These are phyloP conservation scores for Sebastes baramenuke DNA, from an alignment of 2,797 vertebrate species.

Conservation along the genomic window DNA sequence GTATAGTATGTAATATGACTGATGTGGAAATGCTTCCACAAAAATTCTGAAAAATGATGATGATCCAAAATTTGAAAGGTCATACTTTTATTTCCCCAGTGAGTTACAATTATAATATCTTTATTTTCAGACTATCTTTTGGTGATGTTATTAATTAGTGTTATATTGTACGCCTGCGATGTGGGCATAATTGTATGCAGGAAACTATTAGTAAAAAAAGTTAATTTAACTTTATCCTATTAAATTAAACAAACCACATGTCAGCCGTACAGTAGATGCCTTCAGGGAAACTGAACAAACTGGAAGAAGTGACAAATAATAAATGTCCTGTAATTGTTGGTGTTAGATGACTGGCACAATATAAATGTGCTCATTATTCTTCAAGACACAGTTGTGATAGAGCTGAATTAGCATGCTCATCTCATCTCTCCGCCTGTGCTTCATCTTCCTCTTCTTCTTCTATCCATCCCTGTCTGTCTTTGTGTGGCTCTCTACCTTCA, in stretches of 20 bases:
- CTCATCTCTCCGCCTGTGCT: slow-evolving; percentile 34
- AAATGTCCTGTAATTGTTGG: slow-evolving; percentile 50
- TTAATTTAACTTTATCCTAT: not conserved
- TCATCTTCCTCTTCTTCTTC: slow-evolving; percentile 46
- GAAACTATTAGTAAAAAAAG: not conserved
- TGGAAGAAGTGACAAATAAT: slow-evolving; percentile 35
- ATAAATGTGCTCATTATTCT: slow-evolving; percentile 61
- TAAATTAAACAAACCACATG: not conserved
- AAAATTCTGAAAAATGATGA: not conserved
- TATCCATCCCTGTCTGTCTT: slow-evolving; percentile 44
- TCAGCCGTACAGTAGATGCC: not conserved
- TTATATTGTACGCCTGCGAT: not conserved
- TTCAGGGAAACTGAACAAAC: slow-evolving; percentile 5
- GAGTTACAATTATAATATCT: not conserved
- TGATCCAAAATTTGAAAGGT: no score
- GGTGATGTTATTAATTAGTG: not conserved
- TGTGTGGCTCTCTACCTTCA: slow-evolving; percentile 52
- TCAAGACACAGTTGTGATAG: slow-evolving; percentile 53
- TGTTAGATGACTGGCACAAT: slow-evolving; percentile 46
- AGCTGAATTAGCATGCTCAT: slow-evolving; percentile 58
- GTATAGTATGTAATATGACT: no score
- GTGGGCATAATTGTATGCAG: not conserved
- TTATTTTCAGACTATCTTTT: not conserved
- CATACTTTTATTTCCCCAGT: not conserved
- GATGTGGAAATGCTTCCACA: no score